Evolutionary conservation across 2,797 vertebrate species (phyloP), one percentile per base, ranked within the genome.

Genomic region (Myotis findleyi): DNA sequence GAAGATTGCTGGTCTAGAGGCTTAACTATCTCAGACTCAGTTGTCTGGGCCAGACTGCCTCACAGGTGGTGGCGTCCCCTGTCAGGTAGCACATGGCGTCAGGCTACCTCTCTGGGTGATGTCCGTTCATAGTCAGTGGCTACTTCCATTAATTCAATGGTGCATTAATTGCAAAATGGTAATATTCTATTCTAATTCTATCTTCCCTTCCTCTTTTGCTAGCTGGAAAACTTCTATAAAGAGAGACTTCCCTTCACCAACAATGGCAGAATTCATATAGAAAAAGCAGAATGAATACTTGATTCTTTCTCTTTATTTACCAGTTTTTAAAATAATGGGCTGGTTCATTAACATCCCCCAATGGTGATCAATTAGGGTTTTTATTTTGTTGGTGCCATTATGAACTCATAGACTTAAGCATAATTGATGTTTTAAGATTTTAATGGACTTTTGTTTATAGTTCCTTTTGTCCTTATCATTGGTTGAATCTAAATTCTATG

Each of bases 211-310:
- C 93, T 91, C 93, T 69, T 47, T 93, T 85, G 77, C 41, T 9
- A 57, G 33, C 75, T 96, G 97, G 97, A 94, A 97, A 97, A 96
- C 49, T 69, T 92, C 95, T 96, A 77, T 93, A 95, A 96, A 96
- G 92, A 88, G 97, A 93, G 93, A 94, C 92, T 83, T 95, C 68
- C 96, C 90, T 87, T 87, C 6, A 4, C 59, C 47, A 36, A 97
- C 97, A 97, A 97, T 94, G 88, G 86, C n/a, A 81, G 87, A 81
- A 97, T 97, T 97, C 96, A 97, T 92, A 69, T 72, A 69, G 90
- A 77, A 93, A 76, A 68, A n/a, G 17, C 66, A n/a, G n/a, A 36
- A 92, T 97, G 97, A 97, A 97, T 95, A 95, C 93, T 81, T 33
- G 30, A 95, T 96, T 96, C 90, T 96, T 97, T 23, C n/a, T 79